phyloP scores from a whole-genome alignment of 2,888 invertebrate genomes.

The Theodoxus fluviatilis region DNA sequence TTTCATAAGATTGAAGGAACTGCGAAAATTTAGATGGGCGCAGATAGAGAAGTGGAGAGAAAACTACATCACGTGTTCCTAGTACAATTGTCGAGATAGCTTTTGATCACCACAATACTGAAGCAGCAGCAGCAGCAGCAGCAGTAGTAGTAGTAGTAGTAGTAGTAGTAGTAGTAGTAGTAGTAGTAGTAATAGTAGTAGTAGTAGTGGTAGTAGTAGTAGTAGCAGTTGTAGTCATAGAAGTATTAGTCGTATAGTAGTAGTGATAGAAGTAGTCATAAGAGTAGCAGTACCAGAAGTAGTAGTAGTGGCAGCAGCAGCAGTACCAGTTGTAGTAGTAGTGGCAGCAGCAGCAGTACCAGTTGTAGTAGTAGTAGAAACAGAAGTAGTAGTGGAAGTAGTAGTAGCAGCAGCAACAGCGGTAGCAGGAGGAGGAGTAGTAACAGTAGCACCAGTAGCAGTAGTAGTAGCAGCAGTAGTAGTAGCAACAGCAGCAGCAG shows the following conservation, averaged over 20 bases:
- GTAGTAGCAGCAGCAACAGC: slow-evolving; percentile 1
- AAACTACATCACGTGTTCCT: no score
- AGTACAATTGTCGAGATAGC: no score
- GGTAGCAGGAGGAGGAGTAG: not conserved
- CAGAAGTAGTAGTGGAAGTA: slow-evolving; percentile 1
- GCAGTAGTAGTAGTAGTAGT: no score
- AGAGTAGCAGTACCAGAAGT: not conserved
- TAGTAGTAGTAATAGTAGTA: no score
- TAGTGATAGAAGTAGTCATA: not conserved
- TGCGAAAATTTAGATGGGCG: no score
- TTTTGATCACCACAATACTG: no score
- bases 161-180: no score
- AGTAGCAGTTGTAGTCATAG: no score
- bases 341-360: not conserved
- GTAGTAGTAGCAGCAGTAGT: slow-evolving; percentile 4
- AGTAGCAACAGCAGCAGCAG: slow-evolving; percentile 7
- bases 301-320: slow-evolving; percentile 1
- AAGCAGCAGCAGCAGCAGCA: no score
- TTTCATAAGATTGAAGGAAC: no score
- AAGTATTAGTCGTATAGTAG: not conserved
- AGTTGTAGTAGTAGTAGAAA: slow-evolving; percentile 3
- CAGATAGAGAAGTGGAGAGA: no score
- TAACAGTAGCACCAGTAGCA: not conserved
- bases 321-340: not conserved
- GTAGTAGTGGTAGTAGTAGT: no score